Evolutionary conservation across 2,797 vertebrate genomes (phyloP).

Genomic region (Clamator glandarius): DNA sequence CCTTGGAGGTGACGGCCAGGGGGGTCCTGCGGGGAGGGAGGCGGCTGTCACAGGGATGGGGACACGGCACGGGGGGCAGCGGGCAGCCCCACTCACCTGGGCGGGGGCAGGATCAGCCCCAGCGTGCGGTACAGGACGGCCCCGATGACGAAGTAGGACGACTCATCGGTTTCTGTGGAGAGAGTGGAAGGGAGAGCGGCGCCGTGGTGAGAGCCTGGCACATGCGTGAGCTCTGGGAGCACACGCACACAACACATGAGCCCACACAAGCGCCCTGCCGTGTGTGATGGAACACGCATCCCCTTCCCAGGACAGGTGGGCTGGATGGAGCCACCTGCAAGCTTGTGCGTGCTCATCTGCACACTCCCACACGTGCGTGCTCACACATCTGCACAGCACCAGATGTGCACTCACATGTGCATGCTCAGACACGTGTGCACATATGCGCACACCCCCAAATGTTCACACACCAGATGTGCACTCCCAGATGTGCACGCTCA

Average conservation of each 20-base stretch:
- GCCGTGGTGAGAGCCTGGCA: not conserved
- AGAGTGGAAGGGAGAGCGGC: not conserved
- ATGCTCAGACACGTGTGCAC: no score
- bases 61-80: not conserved
- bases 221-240: not conserved
- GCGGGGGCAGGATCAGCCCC: slow-evolving; percentile 90
- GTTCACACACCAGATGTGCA: no score
- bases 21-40: slow-evolving; percentile 79
- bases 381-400: no score
- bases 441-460: no score
- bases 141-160: slow-evolving; percentile 94
- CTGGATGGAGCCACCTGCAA: not conserved
- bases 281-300: accelerated
- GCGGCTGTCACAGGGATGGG: not conserved
- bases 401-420: no score
- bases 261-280: no score
- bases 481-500: no score
- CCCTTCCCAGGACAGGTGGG: not conserved
- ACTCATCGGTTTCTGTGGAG: slow-evolving; percentile 87
- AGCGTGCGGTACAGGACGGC: slow-evolving; percentile 94
- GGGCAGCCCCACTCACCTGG: slow-evolving; percentile 82
- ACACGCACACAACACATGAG: not conserved
- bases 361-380: not conserved
- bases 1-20: slow-evolving; percentile 91
- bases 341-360: no score